phyloP scores from a whole-genome alignment of 2,113 vertebrate species.

The Canis aureus region DNA sequence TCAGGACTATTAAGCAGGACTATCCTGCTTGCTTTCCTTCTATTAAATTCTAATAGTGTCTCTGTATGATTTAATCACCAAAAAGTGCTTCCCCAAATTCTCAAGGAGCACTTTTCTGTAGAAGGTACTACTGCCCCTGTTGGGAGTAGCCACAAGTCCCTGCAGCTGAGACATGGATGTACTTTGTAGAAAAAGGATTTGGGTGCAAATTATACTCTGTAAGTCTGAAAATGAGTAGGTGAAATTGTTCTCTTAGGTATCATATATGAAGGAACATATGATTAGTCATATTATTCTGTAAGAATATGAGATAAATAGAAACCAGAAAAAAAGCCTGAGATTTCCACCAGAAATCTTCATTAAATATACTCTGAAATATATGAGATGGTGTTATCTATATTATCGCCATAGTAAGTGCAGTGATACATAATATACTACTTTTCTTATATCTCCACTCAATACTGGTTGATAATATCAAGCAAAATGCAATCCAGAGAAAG shows the following conservation, averaged over 20 bases:
- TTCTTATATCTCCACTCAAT: not conserved
- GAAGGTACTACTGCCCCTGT: accelerated
- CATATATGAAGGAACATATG: not conserved
- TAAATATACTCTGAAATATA: not conserved
- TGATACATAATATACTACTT: not conserved
- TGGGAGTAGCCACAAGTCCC: not conserved
- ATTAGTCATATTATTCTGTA: not conserved
- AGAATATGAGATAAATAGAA: not conserved
- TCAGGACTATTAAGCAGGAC: not conserved
- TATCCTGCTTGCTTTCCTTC: not conserved
- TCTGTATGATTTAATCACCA: not conserved
- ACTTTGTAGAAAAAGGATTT: not conserved
- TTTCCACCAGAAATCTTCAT: not conserved
- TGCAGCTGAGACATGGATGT: accelerated
- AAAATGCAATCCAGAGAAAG: not conserved
- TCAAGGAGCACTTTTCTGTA: not conserved
- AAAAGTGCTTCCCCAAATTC: not conserved
- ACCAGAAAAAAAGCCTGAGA: not conserved
- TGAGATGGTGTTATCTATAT: not conserved
- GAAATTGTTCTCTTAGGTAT: not conserved
- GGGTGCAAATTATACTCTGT: not conserved
- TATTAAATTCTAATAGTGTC: not conserved
- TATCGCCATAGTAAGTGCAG: not conserved
- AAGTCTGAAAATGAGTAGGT: not conserved
- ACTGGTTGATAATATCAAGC: not conserved